Conservation (phyloP, 2,797 vertebrate species). For the Heliangelus exortis region DNA sequence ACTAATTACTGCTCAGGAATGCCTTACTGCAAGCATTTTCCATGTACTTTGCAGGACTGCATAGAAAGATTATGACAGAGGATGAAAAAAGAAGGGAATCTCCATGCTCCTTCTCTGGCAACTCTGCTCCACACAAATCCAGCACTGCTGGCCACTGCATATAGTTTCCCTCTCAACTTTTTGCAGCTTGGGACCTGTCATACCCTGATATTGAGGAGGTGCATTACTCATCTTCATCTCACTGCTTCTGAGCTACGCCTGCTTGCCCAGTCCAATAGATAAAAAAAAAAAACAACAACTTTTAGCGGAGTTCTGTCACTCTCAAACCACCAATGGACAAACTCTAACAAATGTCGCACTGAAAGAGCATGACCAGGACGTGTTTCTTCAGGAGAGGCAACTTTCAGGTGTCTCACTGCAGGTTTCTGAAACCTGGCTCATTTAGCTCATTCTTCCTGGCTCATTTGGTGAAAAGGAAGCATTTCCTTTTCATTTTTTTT, state of each 20-base stretch:
- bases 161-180: neutral
- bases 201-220: fast-evolving
- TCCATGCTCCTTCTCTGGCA: neutral
- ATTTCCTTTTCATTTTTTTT: neutral
- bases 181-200: neutral
- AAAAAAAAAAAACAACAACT: neutral
- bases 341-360: neutral
- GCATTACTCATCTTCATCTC: neutral
- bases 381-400: neutral
- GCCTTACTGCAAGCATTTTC: fast-evolving
- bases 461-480: neutral
- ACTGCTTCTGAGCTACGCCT: neutral
- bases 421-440: neutral
- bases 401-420: neutral
- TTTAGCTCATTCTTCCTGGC: neutral
- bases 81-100: neutral
- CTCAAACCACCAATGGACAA: neutral
- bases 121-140: neutral
- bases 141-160: neutral
- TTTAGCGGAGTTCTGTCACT: neutral
- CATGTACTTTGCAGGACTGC: neutral
- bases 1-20: neutral
- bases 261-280: neutral
- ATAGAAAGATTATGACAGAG: neutral
- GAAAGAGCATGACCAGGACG: neutral